Evolutionary conservation across 2,113 vertebrate genomes (phyloP), one percentile per base, ranked within the genome.

Genomic region (Tupaia chinensis): DNA sequence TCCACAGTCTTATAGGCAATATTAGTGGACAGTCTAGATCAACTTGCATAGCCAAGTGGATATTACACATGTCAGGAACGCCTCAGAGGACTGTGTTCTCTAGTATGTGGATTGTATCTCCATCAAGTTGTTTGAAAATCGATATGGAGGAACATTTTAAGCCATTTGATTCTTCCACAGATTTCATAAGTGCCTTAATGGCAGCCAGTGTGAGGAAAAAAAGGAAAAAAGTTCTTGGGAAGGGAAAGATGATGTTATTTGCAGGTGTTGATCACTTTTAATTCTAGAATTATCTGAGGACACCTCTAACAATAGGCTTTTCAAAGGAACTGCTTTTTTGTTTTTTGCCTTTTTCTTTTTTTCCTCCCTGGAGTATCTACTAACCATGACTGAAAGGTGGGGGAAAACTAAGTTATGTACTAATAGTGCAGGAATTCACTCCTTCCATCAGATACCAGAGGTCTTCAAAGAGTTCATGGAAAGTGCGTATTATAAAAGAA

Each of bases 71-170:
- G 0, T 23, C 58, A 27, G 1, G 2, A 29, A n/a, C 3, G 22
- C 17, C 65, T 72, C 3, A 25, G 25, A 34, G 32, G 54, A 20
- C 87, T 70, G 27, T 10, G n/a, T 79, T 81, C 23, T 73, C 13
- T 53, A 14, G 6, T 25, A 58, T 60, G 44, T 87, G 44, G 73
- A 13, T 70, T 70, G 1, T 77, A 44, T 65, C 23, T 91, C 63
- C 74, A 4, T 76, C 76, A 93, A 87, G 20, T 13, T 76, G 16
- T 61, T 69, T 32, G 66, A 68, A 94, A 86, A 90, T 69, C 66
- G 34, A 87, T 87, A 82, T 91, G 56, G 70, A 56, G 81, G 70
- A n/a, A 77, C n/a, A 82, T 25, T 12, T 84, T 66, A 85, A 93
- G 22, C 73, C 25, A 7, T 56, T 76, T 60, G 74, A 80, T 90